Base-by-base conservation (phyloP, 2,888 invertebrate species). In the Noctua comes region DNA sequence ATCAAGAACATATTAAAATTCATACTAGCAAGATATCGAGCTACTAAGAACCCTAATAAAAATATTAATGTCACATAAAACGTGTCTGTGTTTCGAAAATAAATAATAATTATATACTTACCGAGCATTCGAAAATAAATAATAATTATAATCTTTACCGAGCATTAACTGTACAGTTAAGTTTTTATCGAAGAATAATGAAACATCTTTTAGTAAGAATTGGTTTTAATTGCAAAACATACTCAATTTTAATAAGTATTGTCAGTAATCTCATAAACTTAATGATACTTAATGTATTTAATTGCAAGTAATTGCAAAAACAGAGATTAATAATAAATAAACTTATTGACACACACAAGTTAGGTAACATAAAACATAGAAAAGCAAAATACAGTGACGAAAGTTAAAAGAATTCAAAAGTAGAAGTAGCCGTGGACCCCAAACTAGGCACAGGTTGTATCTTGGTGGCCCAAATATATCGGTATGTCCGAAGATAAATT, bases 261-360 rank as follows among this genome's bases (percentile, higher is more conserved):
- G 48, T 57, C n/a, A 18, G n/a, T 31, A 64, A 54, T 66, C 24
- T 46, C 2, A 48, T 80, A 66, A 62, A 62, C n/a, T 72, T 36
- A n/a, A 70, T 31, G 31, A 43, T 57, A 68, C 31, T 80, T 54
- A 48, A 21, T 46, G 24, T 24, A 80, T 74, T 73, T 64, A 64
- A 84, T 74, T 59, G 57, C 40, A 46, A 48, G 13, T 7, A 31
- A 64, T 80, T 70, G 31, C 40, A 73, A 40, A 54, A 62, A 21
- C n/a, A 18, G 27, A 51, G 6, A 76, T 21, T 11, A 5, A 24
- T 54, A n/a, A 57, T 57, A 57, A n/a, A n/a, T n/a, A 54, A 21
- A 54, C 3, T 8, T 10, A 54, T n/a, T n/a, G 54, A 54, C 57
- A 57, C n/a, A 57, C 54, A 57, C 54, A 57, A 11, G 11, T 21